phyloP scores from a whole-genome alignment of 2,113 vertebrate genomes.

The Rhea pennata region DNA sequence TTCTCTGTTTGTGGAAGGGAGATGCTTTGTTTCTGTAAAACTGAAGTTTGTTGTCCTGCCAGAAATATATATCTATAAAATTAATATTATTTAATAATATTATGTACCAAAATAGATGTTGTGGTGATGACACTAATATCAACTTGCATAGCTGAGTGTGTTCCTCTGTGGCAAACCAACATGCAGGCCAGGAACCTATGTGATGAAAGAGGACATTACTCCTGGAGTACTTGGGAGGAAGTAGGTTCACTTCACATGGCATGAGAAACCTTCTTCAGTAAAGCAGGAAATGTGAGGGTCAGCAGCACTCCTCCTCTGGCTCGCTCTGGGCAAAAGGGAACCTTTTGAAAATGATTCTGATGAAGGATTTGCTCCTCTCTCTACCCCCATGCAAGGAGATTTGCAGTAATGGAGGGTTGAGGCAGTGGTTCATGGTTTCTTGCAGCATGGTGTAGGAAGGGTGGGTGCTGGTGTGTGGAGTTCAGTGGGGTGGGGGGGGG shows the following conservation, averaged over 20 bases:
- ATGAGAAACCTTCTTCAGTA: background rate
- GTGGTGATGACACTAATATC: background rate
- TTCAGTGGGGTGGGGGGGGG: background rate
- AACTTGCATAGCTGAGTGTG: background rate
- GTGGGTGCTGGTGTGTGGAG: background rate
- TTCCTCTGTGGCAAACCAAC: background rate
- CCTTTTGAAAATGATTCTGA: accelerated
- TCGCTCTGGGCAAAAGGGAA: background rate
- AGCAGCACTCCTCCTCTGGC: background rate
- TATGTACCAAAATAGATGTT: background rate
- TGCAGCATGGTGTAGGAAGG: background rate
- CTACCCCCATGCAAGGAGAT: background rate
- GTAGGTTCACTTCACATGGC: accelerated
- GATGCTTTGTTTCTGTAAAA: background rate
- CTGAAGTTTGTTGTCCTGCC: background rate
- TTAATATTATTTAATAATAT: background rate
- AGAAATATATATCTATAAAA: too few relatives aligned
- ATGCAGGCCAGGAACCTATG: background rate
- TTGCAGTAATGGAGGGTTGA: background rate
- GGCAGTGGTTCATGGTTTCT: background rate
- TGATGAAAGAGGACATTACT: accelerated
- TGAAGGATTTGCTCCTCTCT: background rate
- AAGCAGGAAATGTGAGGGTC: background rate
- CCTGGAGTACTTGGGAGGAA: background rate
- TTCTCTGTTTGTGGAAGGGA: background rate